These are phyloP conservation scores for Tychaedon coryphoeus DNA, from an alignment of 2,113 vertebrate genomes.

Conservation along the genomic window DNA sequence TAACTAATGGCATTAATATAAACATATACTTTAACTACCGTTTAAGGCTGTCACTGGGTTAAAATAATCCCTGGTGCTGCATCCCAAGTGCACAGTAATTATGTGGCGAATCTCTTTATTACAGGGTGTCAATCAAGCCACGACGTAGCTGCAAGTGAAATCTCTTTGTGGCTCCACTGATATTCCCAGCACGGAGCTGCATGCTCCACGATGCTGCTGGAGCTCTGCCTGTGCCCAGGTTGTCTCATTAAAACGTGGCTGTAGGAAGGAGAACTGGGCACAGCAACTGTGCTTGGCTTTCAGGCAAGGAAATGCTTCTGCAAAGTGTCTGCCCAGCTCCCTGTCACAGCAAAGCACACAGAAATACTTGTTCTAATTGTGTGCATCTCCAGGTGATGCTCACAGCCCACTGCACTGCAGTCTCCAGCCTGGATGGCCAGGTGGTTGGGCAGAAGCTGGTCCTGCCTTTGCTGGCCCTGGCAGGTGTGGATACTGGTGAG, in stretches of 20 bases:
- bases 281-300: background rate
- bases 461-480: background rate
- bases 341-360: background rate
- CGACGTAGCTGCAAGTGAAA: background rate
- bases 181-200: constrained; percentile 8
- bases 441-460: background rate
- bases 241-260: background rate
- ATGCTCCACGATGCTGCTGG: background rate
- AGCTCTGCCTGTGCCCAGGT: background rate
- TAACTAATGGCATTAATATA: constrained; percentile 31
- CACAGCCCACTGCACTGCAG: background rate
- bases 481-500: too few species aligned
- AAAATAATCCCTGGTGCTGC: background rate
- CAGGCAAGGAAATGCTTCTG: background rate
- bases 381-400: background rate
- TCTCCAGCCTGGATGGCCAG: background rate
- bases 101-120: constrained; percentile 48
- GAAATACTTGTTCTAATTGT: background rate
- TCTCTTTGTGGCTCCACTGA: background rate
- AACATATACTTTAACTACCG: constrained; percentile 22
- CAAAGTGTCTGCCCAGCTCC: background rate
- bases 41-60: constrained; percentile 49
- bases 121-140: constrained; percentile 32
- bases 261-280: background rate
- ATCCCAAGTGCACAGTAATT: constrained; percentile 41